These are phyloP conservation scores for Melopsittacus undulatus DNA, from an alignment of 2,797 vertebrate genomes.

Conservation along the genomic window DNA sequence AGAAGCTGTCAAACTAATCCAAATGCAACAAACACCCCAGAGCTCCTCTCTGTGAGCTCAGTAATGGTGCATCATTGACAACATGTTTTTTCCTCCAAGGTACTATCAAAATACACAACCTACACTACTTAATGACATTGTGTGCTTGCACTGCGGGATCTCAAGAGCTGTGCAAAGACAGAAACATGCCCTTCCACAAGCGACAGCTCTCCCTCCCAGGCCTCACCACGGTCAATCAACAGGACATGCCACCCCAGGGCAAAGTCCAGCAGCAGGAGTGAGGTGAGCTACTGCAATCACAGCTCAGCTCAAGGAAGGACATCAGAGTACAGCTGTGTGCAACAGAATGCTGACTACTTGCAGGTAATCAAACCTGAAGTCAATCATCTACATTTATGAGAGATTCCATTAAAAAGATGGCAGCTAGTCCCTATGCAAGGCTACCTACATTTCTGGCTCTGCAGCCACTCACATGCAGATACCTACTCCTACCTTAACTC, in stretches of 20 bases:
- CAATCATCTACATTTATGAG: neutral
- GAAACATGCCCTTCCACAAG: fast-evolving
- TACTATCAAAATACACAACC: neutral
- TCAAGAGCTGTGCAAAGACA: neutral
- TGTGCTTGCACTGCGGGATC: neutral
- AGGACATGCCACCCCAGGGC: neutral
- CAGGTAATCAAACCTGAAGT: neutral
- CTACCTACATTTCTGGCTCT: neutral
- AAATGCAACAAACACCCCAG: neutral
- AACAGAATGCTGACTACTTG: neutral
- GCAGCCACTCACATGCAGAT: neutral
- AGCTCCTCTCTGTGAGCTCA: neutral
- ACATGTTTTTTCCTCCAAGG: neutral
- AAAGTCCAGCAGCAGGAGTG: slow-evolving; percentile 42
- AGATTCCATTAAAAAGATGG: fast-evolving
- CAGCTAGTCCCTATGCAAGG: neutral
- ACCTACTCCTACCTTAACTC: slow-evolving; percentile 28
- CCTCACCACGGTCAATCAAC: neutral
- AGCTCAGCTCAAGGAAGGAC: neutral
- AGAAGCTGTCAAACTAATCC: neutral
- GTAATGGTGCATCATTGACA: fast-evolving
- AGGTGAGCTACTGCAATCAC: neutral
- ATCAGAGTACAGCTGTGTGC: neutral
- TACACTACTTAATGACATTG: neutral
- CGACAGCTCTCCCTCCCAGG: neutral